Evolutionary conservation across 2,888 invertebrate species (phyloP).

Genomic region (Vandiemenella viatica): DNA sequence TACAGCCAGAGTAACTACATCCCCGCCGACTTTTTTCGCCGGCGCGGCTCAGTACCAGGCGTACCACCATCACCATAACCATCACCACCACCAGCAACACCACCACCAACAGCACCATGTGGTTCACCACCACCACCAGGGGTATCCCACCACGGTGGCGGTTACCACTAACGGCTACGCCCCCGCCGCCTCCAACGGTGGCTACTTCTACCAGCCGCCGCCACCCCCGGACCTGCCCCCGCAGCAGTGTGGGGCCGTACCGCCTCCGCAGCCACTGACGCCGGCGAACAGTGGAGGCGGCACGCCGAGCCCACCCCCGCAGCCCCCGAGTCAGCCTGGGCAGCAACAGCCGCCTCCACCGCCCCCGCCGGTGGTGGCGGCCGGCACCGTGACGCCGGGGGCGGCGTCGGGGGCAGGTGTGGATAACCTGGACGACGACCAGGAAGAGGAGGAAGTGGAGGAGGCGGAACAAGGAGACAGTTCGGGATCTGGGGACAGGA

Average conservation of each 20-base stretch:
- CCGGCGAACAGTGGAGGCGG: too few species aligned
- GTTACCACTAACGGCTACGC: conserved; percentile 33
- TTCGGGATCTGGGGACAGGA: conserved; percentile 69
- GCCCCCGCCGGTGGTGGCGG: conserved; percentile 27
- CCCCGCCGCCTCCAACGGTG: conserved; percentile 34
- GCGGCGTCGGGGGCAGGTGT: conserved; percentile 20
- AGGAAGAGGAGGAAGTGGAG: conserved; percentile 33
- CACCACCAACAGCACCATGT: conserved; percentile 44
- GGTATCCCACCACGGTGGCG: too few species aligned
- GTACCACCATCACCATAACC: too few species aligned
- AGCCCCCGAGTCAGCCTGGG: conserved; percentile 21
- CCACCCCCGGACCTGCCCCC: conserved; percentile 13
- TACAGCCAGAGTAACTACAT: conserved; percentile 78
- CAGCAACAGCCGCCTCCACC: conserved; percentile 15
- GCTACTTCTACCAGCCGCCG: conserved; percentile 23
- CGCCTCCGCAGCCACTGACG: conserved; percentile 25
- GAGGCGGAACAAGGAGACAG: conserved; percentile 54
- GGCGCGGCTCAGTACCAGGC: conserved; percentile 46
- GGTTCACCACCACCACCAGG: conserved; percentile 26
- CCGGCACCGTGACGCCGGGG: conserved; percentile 23
- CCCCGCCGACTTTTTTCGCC: conserved; percentile 49
- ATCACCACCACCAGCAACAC: too few species aligned
- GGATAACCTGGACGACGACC: conserved; percentile 8
- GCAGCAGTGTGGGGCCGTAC: conserved; percentile 5
- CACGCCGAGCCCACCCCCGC: conserved; percentile 16